Percentiles rank a stretch among this genome's conserved stretches.
Conservation (phyloP, 2,888 invertebrate genomes). For the Tetramorium bicarinatum region DNA sequence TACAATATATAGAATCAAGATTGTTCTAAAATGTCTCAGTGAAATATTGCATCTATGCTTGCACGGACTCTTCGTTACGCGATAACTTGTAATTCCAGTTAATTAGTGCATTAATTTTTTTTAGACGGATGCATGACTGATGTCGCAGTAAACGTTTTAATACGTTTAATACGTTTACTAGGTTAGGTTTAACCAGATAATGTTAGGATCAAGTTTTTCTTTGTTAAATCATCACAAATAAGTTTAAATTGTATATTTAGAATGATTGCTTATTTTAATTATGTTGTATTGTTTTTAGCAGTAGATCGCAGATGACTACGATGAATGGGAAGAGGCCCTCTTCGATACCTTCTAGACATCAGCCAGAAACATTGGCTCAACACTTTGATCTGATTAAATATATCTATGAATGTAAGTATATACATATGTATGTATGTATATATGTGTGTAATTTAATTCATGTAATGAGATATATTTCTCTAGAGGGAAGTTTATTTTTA, state of each 20-base stretch:
- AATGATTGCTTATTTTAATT: conserved; percentile 5
- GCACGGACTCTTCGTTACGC: background rate
- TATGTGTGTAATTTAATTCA: background rate
- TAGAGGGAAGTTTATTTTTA: background rate
- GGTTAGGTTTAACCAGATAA: background rate
- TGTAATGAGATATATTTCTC: conserved; percentile 1
- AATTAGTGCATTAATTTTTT: background rate
- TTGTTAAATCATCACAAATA: background rate
- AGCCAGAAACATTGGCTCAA: conserved; percentile 86
- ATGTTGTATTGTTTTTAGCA: conserved; percentile 67
- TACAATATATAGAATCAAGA: background rate
- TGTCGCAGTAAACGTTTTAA: background rate
- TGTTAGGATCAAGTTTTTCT: background rate
- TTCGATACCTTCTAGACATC: conserved; percentile 82
- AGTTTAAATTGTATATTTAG: background rate
- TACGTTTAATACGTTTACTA: background rate
- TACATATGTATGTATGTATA: conserved; percentile 87
- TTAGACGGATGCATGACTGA: background rate
- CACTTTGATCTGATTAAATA: conserved; percentile 94
- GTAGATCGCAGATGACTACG: conserved; percentile 83
- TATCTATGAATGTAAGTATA: conserved; percentile 89
- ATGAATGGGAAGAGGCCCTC: conserved; percentile 85
- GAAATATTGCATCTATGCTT: background rate
- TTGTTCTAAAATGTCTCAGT: background rate
- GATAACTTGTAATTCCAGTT: background rate